Conservation (phyloP, 2,888 invertebrate species). For the Mellilla xanthometata region DNA sequence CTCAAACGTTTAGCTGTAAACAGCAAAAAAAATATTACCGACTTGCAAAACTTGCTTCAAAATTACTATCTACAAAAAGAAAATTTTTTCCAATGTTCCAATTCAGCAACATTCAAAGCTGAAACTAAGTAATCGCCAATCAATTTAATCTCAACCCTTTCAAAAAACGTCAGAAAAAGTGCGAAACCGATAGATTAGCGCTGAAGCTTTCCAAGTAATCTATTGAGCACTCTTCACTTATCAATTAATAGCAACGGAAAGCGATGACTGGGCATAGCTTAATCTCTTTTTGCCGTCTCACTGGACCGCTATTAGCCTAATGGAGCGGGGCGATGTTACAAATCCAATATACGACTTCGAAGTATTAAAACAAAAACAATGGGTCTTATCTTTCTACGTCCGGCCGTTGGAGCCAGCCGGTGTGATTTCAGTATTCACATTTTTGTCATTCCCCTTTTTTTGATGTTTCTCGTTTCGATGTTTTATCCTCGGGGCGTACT, state of each 20-base stretch:
- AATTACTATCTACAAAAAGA: too few species aligned
- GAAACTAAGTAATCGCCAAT: background rate
- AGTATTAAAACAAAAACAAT: constrained; percentile 53
- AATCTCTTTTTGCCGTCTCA: constrained; percentile 73
- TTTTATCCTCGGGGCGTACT: constrained; percentile 18
- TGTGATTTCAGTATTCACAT: constrained; percentile 22
- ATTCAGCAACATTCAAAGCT: too few species aligned
- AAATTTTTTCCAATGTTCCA: too few species aligned
- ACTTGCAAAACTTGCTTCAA: too few species aligned
- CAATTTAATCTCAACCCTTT: constrained; percentile 9
- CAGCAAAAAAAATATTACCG: too few species aligned
- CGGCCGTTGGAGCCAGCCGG: constrained; percentile 29
- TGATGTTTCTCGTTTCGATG: constrained; percentile 27
- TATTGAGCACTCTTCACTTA: constrained; percentile 53
- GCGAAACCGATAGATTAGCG: constrained; percentile 20
- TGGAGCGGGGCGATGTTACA: constrained; percentile 56
- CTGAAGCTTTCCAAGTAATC: constrained; percentile 38
- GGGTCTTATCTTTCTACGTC: constrained; percentile 32
- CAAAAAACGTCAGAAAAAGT: constrained; percentile 8
- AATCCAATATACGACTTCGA: constrained; percentile 51
- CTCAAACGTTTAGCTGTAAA: too few species aligned
- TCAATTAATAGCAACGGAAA: constrained; percentile 65
- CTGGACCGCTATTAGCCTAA: constrained; percentile 71
- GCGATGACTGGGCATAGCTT: constrained; percentile 67
- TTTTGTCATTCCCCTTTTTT: constrained; percentile 29